phyloP scores from a whole-genome alignment of 2,113 vertebrate genomes.

The Proteles cristata region DNA sequence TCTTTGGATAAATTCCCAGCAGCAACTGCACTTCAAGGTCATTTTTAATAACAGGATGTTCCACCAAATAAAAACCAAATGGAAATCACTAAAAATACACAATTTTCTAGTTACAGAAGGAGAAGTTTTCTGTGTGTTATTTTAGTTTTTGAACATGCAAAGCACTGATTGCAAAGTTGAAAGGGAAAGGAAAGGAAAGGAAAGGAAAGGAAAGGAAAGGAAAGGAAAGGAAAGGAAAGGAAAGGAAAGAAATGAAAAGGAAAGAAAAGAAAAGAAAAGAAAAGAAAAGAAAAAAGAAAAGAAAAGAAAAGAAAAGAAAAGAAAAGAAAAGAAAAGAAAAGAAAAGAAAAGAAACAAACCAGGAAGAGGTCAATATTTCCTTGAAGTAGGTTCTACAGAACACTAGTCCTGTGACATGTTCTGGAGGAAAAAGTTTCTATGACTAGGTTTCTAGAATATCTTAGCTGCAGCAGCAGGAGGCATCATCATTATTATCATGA shows the following conservation, averaged over 20 bases:
- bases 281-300: no score
- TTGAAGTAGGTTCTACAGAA: not conserved
- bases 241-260: no score
- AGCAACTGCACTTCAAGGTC: not conserved
- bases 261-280: not conserved
- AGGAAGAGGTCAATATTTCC: not conserved
- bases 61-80: not conserved
- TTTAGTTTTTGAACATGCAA: not conserved
- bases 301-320: no score
- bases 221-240: no score
- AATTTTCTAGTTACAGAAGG: not conserved
- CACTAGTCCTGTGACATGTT: not conserved
- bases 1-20: no score
- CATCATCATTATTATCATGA: not conserved
- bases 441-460: not conserved
- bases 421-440: not conserved
- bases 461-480: not conserved
- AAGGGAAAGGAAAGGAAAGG: no score
- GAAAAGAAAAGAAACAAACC: rapidly evolving
- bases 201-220: not conserved
- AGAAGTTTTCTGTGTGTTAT: not conserved
- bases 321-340: not conserved
- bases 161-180: not conserved
- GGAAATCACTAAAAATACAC: not conserved
- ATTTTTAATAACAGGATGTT: not conserved